Evolutionary conservation across 2,113 vertebrate genomes (phyloP).

Genomic region (Irena cyanogastra): DNA sequence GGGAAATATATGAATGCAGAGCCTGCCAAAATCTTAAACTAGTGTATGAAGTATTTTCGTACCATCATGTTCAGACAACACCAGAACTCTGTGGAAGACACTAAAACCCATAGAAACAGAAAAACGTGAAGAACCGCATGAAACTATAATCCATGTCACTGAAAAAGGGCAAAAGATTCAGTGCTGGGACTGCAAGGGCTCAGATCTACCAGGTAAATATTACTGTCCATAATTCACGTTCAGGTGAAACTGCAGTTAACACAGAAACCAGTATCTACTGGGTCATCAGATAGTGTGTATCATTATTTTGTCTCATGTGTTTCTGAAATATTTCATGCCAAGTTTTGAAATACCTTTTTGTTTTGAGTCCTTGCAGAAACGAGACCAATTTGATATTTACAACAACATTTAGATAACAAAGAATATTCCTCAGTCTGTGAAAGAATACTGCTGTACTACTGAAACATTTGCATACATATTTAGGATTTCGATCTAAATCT

Average conservation of each 20-base stretch:
- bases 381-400: neutral
- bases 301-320: slow-evolving; percentile 30
- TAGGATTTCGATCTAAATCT: slow-evolving; percentile 6
- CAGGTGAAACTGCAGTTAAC: slow-evolving; percentile 63
- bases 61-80: neutral
- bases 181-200: slow-evolving; percentile 46
- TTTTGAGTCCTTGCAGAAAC: neutral
- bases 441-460: neutral
- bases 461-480: neutral
- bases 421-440: slow-evolving; percentile 1
- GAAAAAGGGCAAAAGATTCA: slow-evolving; percentile 32
- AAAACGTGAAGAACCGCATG: neutral
- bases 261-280: slow-evolving; percentile 55
- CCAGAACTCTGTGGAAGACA: neutral
- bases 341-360: slow-evolving; percentile 21
- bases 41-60: neutral
- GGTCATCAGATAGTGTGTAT: slow-evolving; percentile 43
- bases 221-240: slow-evolving; percentile 53
- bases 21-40: neutral
- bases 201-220: slow-evolving; percentile 53
- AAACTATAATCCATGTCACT: neutral
- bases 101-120: slow-evolving; percentile 8
- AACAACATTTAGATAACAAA: slow-evolving; percentile 24
- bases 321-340: slow-evolving; percentile 50
- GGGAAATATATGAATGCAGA: neutral